Percentiles rank a stretch among this genome's conserved stretches.
Evolutionary conservation across 2,113 vertebrate species (phyloP).

Genomic region (Pseudorhombus dupliciocellatus): DNA sequence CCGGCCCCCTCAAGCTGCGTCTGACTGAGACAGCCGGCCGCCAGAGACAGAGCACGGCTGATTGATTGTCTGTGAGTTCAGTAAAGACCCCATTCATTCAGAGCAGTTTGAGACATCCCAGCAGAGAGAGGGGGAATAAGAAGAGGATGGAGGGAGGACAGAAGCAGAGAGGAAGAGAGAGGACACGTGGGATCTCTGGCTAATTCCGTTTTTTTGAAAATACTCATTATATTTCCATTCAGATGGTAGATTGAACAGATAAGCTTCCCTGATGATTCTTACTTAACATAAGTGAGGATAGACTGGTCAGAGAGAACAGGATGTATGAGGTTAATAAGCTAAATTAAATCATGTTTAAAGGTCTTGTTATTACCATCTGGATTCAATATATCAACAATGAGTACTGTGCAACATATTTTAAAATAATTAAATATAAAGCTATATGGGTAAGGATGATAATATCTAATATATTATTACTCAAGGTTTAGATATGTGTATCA

Average conservation of each 20-base stretch:
- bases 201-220: slow-evolving; percentile 7
- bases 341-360: not conserved
- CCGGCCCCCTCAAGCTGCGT: slow-evolving; percentile 12
- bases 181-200: not conserved
- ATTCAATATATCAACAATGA: not conserved
- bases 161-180: not conserved
- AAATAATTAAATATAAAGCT: not conserved
- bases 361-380: not conserved
- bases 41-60: slow-evolving; percentile 48
- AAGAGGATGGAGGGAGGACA: not conserved
- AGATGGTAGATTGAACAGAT: slow-evolving; percentile 1
- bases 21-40: slow-evolving; percentile 56
- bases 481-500: not conserved
- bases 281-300: not conserved
- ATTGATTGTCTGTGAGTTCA: slow-evolving; percentile 61
- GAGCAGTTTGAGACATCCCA: slow-evolving; percentile 34
- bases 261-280: not conserved
- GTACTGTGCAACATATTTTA: no score
- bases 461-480: not conserved
- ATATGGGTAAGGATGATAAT: not conserved
- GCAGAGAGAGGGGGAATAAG: not conserved
- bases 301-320: not conserved
- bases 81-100: slow-evolving; percentile 50
- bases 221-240: not conserved
- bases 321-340: not conserved